Base-by-base conservation (phyloP, 1,140 invertebrate genomes). In the Coenobita brevimanus region DNA sequence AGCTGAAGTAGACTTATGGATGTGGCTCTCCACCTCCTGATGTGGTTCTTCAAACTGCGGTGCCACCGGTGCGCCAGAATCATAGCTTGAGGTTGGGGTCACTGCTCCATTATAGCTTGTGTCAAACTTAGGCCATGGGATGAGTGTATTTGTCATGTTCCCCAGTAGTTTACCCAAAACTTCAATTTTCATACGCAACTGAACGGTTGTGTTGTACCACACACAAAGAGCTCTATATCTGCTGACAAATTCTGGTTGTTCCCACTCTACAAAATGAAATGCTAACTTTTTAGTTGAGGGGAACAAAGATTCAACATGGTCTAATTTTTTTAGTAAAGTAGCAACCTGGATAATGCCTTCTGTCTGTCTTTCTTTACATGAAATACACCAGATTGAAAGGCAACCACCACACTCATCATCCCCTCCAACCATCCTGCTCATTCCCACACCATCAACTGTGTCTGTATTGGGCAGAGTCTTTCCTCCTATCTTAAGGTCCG, bases 141-240 rank as follows among this genome's bases (percentile, higher is more conserved):
- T 88, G 75, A 91, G 91, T 27, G 89, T 90, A 17, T 91, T 91
- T 50, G 91, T 89, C 41, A 94, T 92, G 84, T 95, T 92, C 89
- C 94, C 94, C 27, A 97, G 91, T 54, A 97, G 94, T 92, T 95
- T 95, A 0, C 96, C 96, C 82, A 98, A 92, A 87, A 97, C 95
- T 90, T 96, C 93, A 64, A 98, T 92, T 91, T 97, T 97, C 33
- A 97, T 93, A 89, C 96, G 94, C 92, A 97, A 95, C 91, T 97
- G 96, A 91, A 94, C 95, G 0, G 96, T 97, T 92, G 97, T 96
- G 92, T 98, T 98, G 91, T 96, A 97, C 97, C 97, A 98, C 3
- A 97, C 93, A 91, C 96, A 97, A 94, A 98, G 95, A 4, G 96
- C 95, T 92, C 94, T 96, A 6, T 96, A 94, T 90, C 95, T 93